phyloP scores from a whole-genome alignment of 2,888 invertebrate species.

The Polydrusus tereticollis region DNA sequence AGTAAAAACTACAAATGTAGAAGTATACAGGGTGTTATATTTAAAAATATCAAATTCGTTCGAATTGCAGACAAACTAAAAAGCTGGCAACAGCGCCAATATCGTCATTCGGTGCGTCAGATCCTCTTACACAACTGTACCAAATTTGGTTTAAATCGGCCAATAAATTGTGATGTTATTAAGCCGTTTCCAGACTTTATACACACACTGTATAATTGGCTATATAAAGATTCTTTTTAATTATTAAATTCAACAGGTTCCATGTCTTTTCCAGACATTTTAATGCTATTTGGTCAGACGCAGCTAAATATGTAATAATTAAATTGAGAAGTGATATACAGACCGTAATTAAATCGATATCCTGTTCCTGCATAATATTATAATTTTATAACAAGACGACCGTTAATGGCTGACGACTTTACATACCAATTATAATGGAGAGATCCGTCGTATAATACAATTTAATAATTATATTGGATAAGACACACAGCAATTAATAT shows the following conservation, averaged over 20 bases:
- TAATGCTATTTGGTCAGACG: not conserved
- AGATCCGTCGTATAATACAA: not conserved
- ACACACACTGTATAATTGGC: not conserved
- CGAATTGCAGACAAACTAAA: too few relatives aligned
- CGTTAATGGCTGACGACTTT: not conserved
- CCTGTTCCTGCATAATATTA: slow-evolving; percentile 2
- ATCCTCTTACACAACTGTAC: too few relatives aligned
- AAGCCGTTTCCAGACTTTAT: too few relatives aligned
- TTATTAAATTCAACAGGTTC: not conserved
- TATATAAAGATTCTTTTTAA: not conserved
- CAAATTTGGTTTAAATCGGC: too few relatives aligned
- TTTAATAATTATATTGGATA: not conserved
- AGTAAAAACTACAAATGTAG: too few relatives aligned
- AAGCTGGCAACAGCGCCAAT: too few relatives aligned
- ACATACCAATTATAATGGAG: not conserved
- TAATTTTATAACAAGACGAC: not conserved
- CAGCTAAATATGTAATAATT: not conserved
- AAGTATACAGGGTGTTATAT: too few relatives aligned
- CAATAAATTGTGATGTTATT: too few relatives aligned
- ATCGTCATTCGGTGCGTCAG: too few relatives aligned
- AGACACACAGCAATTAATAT: not conserved
- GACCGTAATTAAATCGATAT: slow-evolving; percentile 1
- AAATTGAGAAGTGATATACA: not conserved
- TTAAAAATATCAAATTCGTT: too few relatives aligned
- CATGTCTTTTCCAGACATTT: not conserved